These are phyloP conservation scores for Cylindroiulus punctatus DNA, from an alignment of 2,888 invertebrate genomes.

Conservation along the genomic window DNA sequence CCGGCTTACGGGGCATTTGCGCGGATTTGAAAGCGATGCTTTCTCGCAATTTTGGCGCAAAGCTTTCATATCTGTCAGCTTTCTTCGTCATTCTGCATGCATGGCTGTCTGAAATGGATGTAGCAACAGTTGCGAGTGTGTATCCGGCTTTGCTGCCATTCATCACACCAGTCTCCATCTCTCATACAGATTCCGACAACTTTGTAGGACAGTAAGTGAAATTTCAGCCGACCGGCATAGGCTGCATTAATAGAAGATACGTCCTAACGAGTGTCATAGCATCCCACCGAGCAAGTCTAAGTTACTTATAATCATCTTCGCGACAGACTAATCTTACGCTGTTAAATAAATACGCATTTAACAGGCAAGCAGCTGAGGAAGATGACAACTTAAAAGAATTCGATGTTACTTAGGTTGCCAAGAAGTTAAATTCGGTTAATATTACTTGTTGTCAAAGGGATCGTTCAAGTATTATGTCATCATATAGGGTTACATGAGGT, in stretches of 20 bases:
- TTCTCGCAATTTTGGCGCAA: not conserved
- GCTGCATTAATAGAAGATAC: not conserved
- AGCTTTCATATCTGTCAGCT: conserved; percentile 27
- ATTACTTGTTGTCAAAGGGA: too few relatives aligned
- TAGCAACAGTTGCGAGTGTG: conserved; percentile 47
- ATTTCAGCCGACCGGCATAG: not conserved
- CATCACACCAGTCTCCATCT: not conserved
- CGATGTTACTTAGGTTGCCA: too few relatives aligned
- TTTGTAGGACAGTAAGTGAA: not conserved
- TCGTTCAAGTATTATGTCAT: too few relatives aligned
- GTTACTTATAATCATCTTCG: not conserved
- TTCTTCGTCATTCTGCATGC: conserved; percentile 27
- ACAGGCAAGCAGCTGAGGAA: not conserved
- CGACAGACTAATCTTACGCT: not conserved
- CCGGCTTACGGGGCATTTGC: conserved; percentile 12
- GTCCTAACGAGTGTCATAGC: not conserved
- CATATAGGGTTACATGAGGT: too few relatives aligned
- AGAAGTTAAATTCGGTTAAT: too few relatives aligned
- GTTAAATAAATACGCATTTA: not conserved
- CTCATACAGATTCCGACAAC: not conserved
- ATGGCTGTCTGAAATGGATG: not conserved
- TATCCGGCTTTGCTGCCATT: conserved; percentile 39
- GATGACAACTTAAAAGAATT: not conserved
- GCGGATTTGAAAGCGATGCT: conserved; percentile 13
- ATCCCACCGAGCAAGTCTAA: not conserved